A percentile compares a stretch with the other conserved stretches of the same genome.
These are phyloP conservation scores for Apocheima hispidaria DNA, from an alignment of 2,888 invertebrate genomes.

Conservation along the genomic window DNA sequence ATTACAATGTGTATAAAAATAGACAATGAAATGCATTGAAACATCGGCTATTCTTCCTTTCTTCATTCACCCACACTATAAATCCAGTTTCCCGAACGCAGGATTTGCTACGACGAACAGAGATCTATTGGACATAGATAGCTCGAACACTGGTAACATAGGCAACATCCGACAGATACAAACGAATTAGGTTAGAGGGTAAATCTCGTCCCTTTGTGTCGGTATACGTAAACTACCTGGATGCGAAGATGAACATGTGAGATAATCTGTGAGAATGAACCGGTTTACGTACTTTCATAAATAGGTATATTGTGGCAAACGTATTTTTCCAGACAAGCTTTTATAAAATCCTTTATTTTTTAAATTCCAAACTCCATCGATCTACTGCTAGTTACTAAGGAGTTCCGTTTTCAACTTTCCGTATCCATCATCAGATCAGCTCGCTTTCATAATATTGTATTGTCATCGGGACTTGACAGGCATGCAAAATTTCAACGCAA, in stretches of 20 bases:
- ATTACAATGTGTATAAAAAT: no score
- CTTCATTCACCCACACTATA: neutral
- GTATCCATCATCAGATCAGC: no score
- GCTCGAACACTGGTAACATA: neutral
- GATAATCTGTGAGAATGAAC: neutral
- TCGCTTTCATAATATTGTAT: no score
- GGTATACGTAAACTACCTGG: slow-evolving; percentile 51
- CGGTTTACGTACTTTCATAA: neutral
- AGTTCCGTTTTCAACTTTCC: no score
- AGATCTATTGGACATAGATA: slow-evolving; percentile 10
- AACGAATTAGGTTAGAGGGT: slow-evolving; percentile 59
- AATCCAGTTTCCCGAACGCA: slow-evolving; percentile 24
- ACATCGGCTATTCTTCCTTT: slow-evolving; percentile 2
- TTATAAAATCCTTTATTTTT: no score
- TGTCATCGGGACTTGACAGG: no score
- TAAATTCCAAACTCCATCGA: no score
- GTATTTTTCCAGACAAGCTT: no score
- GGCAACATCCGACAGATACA: slow-evolving; percentile 37
- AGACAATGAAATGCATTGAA: slow-evolving; percentile 35
- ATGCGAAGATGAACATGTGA: slow-evolving; percentile 33
- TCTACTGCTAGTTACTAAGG: no score
- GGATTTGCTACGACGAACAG: slow-evolving; percentile 20
- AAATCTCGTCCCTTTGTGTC: slow-evolving; percentile 58
- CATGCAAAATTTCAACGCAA: no score
- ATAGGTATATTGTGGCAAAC: no score